Base-by-base conservation (phyloP, 2,888 invertebrate species). In the Brenthis daphne region DNA sequence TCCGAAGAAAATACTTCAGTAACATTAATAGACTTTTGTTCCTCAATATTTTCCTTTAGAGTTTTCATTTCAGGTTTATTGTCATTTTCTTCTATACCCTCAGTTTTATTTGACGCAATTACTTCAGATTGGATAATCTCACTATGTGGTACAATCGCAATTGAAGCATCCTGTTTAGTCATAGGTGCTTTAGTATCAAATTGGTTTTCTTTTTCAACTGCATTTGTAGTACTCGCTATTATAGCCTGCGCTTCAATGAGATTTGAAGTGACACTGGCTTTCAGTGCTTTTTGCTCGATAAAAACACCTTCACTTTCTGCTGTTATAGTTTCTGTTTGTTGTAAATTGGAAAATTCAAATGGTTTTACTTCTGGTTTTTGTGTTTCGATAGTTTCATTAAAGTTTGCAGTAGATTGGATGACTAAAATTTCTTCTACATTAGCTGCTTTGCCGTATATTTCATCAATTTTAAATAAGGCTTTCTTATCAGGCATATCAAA, bases 191-290 rank as follows among this genome's bases (percentile, higher is more conserved):
- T 80, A 16, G 84, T 85, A 14, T 86, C 80, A 14, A 95, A 85
- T 55, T 84, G 78, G 57, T 85, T 87, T 85, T 95, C 96, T 77
- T 92, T 93, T 71, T 95, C 94, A 58, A 90, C 91, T 3, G 93
- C 82, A 73, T 93, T 92, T 51, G 94, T 87, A 70, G 92, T 92
- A 58, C 93, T 94, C 6, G 94, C 93, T 16, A 94, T 86, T 14
- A 95, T 74, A 73, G 94, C 90, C 81, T 95, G 92, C 55, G 91
- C 92, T 79, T 94, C 90, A 75, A 92, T 90, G 57, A 93, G 85
- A 71, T 94, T 93, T 20, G 92, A 79, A 13, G 78, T 82, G 33
- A 94, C 93, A 64, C 81, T 89, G 77, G 89, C 79, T 70, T 74
- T 74, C 1, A 71, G 51, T 3, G 77, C 73, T 75, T 78, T 73